Evolutionary conservation across 2,888 invertebrate genomes (phyloP).

Genomic region (Asteroscopus sphinx): DNA sequence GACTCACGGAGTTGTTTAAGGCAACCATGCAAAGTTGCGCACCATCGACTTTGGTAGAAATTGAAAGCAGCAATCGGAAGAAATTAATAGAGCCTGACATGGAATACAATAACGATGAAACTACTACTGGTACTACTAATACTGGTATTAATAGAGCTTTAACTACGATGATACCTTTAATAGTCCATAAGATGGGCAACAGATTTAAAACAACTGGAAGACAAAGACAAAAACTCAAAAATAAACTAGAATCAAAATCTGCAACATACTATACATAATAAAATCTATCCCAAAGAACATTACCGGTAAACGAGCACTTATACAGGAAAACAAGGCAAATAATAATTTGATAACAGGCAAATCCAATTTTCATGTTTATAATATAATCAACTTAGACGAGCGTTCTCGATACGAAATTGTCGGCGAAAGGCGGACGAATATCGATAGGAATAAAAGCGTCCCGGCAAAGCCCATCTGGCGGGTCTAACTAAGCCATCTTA

Average conservation of each 20-base stretch:
- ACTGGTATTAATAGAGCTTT: neutral
- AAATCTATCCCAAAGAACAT: slow-evolving; percentile 13
- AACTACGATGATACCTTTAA: neutral
- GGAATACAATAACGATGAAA: slow-evolving; percentile 2
- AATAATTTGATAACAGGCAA: slow-evolving; percentile 23
- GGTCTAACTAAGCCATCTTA: slow-evolving; percentile 68
- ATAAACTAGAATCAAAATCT: slow-evolving; percentile 1
- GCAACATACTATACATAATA: neutral
- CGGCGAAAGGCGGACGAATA: slow-evolving; percentile 38
- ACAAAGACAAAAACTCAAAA: too few species aligned
- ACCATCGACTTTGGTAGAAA: slow-evolving; percentile 22
- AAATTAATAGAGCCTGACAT: slow-evolving; percentile 17
- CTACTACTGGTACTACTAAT: neutral
- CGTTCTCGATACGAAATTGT: slow-evolving; percentile 32
- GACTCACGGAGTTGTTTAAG: slow-evolving; percentile 26
- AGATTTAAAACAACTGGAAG: neutral
- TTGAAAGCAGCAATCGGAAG: slow-evolving; percentile 21
- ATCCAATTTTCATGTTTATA: slow-evolving; percentile 34
- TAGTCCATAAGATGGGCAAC: neutral
- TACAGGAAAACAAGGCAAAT: slow-evolving; percentile 7
- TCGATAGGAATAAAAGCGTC: slow-evolving; percentile 66
- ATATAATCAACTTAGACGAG: slow-evolving; percentile 35
- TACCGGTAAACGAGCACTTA: slow-evolving; percentile 19
- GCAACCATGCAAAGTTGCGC: slow-evolving; percentile 39
- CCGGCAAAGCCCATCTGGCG: slow-evolving; percentile 64